Conservation (phyloP, 2,113 vertebrate species). For the Rhinopomastus cyanomelas region DNA sequence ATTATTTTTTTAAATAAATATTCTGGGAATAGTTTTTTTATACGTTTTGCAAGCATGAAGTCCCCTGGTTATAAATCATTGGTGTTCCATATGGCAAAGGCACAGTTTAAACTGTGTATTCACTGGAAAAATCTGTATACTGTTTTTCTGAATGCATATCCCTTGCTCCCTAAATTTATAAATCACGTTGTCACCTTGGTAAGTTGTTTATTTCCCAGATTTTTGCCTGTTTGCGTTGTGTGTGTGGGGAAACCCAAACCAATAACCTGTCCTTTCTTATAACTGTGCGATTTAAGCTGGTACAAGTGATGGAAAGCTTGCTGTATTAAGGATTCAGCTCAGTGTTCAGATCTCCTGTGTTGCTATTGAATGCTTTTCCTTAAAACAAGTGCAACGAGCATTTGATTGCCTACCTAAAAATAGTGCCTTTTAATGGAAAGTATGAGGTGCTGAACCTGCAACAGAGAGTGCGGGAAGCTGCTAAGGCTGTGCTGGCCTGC, state of each 20-base stretch:
- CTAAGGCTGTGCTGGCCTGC: not conserved
- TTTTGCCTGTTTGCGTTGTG: not conserved
- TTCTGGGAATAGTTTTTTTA: slow-evolving; percentile 36
- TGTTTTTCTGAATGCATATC: slow-evolving; percentile 51
- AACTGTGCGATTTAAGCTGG: not conserved
- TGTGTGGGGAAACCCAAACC: not conserved
- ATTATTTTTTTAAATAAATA: slow-evolving; percentile 47
- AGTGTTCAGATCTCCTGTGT: not conserved
- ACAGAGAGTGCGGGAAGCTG: not conserved
- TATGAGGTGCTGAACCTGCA: not conserved
- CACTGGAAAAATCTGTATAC: slow-evolving; percentile 40
- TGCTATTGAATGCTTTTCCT: slow-evolving; percentile 13
- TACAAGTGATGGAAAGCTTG: not conserved
- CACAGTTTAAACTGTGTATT: slow-evolving; percentile 15
- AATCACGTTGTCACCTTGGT: slow-evolving; percentile 51
- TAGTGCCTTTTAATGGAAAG: slow-evolving; percentile 27
- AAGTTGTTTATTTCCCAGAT: slow-evolving; percentile 38
- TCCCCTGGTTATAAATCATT: slow-evolving; percentile 51
- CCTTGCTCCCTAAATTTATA: slow-evolving; percentile 51
- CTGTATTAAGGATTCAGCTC: not conserved
- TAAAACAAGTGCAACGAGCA: slow-evolving; percentile 33
- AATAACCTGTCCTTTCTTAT: not conserved
- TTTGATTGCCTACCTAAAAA: slow-evolving; percentile 41
- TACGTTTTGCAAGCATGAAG: slow-evolving; percentile 8
- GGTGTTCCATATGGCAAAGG: slow-evolving; percentile 13